phyloP scores from a whole-genome alignment of 2,113 vertebrate genomes.

The Drymodes brunneopygia region DNA sequence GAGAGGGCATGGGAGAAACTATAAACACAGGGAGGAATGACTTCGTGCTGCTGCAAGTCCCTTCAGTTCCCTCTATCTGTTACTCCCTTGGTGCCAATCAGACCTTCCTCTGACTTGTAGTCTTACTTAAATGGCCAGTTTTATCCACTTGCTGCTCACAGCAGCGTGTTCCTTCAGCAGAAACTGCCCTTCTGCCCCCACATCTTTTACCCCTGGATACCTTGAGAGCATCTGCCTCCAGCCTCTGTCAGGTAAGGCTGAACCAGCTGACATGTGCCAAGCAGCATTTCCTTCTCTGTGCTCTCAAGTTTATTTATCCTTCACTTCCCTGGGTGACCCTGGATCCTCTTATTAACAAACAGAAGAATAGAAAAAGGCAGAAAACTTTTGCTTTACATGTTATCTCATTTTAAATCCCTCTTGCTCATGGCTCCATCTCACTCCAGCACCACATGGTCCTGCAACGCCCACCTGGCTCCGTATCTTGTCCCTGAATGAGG shows the following conservation, averaged over 20 bases:
- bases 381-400: background rate
- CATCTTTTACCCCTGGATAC: rapidly evolving
- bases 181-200: background rate
- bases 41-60: background rate
- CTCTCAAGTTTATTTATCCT: background rate
- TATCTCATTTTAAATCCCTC: background rate
- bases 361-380: background rate
- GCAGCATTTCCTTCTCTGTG: background rate
- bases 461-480: background rate
- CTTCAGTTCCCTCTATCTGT: background rate
- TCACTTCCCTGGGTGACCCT: background rate
- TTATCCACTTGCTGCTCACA: background rate
- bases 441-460: background rate
- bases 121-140: background rate
- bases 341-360: background rate
- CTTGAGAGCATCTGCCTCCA: background rate
- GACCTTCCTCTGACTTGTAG: background rate
- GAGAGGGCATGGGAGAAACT: background rate
- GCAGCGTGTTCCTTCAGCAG: background rate
- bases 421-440: background rate
- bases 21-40: background rate
- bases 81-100: background rate
- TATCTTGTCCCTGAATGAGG: background rate
- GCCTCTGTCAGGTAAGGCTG: background rate
- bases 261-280: background rate